phyloP scores from a whole-genome alignment of 2,888 invertebrate genomes.

The Notodonta dromedarius region DNA sequence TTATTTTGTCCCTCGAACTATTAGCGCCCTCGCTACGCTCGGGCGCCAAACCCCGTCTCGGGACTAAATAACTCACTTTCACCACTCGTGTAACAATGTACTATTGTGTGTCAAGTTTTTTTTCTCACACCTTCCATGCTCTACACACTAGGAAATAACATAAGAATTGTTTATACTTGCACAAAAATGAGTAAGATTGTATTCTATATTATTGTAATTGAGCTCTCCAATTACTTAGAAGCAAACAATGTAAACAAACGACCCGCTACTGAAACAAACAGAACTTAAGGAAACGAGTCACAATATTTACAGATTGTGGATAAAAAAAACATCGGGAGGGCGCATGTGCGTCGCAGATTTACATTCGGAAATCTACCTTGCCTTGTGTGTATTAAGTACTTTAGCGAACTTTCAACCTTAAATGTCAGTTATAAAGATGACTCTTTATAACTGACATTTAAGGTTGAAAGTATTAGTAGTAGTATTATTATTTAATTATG shows the following conservation, averaged over 20 bases:
- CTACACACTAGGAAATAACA: neutral
- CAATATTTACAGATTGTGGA: slow-evolving; percentile 57
- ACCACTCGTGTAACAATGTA: too few species aligned
- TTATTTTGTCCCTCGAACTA: too few species aligned
- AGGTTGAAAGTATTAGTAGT: too few species aligned
- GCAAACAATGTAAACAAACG: neutral
- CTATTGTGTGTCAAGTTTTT: neutral
- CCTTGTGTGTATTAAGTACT: neutral
- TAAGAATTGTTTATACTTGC: neutral
- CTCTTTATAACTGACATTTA: too few species aligned
- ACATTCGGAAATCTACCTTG: slow-evolving; percentile 19
- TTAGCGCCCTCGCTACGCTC: too few species aligned
- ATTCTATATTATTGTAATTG: neutral
- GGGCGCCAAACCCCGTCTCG: too few species aligned
- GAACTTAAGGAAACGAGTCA: slow-evolving; percentile 49
- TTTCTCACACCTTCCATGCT: neutral
- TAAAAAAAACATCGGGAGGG: slow-evolving; percentile 49
- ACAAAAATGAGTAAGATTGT: neutral
- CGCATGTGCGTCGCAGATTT: slow-evolving; percentile 64
- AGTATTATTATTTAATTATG: too few species aligned
- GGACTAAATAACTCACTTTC: too few species aligned
- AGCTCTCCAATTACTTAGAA: neutral
- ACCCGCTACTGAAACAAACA: slow-evolving; percentile 30
- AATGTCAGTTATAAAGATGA: too few species aligned
- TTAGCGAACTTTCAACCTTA: neutral